A percentile compares a stretch with the other conserved stretches of the same genome.
phyloP scores from a whole-genome alignment of 2,888 invertebrate species.

The Meta bourneti region DNA sequence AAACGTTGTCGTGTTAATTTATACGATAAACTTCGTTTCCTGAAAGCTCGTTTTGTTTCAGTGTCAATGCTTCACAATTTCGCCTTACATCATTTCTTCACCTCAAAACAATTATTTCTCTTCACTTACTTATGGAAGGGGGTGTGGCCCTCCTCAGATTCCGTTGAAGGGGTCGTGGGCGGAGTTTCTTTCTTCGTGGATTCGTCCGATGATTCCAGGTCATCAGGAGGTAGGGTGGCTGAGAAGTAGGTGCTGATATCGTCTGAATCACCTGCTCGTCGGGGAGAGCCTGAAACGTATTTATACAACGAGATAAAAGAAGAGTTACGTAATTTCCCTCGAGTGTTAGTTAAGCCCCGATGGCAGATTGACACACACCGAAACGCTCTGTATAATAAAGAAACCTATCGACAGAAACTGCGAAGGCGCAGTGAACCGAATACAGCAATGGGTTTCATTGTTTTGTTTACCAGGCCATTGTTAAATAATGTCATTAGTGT shows the following conservation, averaged over 20 bases:
- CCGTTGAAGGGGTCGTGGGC: constrained; percentile 72
- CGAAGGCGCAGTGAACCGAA: not conserved
- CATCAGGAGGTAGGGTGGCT: constrained; percentile 62
- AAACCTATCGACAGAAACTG: not conserved
- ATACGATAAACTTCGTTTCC: too few species aligned
- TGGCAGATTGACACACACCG: too few species aligned
- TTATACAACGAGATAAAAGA: not conserved
- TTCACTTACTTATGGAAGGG: constrained; percentile 61
- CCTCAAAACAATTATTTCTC: not conserved
- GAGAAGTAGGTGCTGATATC: constrained; percentile 68
- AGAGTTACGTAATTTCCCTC: not conserved
- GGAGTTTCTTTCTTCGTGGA: constrained; percentile 76
- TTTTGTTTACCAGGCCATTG: too few species aligned
- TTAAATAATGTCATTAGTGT: too few species aligned
- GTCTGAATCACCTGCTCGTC: constrained; percentile 42
- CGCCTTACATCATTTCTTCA: too few species aligned
- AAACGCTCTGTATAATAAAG: too few species aligned
- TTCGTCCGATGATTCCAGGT: constrained; percentile 76
- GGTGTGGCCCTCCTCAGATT: constrained; percentile 67
- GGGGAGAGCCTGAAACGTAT: constrained; percentile 22
- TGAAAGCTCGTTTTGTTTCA: too few species aligned
- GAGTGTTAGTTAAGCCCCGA: not conserved
- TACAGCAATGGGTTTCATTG: too few species aligned
- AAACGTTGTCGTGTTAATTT: too few species aligned
- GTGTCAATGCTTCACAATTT: too few species aligned